Evolutionary conservation across 2,888 invertebrate species (phyloP).

Genomic region (Drosophila mimetica): DNA sequence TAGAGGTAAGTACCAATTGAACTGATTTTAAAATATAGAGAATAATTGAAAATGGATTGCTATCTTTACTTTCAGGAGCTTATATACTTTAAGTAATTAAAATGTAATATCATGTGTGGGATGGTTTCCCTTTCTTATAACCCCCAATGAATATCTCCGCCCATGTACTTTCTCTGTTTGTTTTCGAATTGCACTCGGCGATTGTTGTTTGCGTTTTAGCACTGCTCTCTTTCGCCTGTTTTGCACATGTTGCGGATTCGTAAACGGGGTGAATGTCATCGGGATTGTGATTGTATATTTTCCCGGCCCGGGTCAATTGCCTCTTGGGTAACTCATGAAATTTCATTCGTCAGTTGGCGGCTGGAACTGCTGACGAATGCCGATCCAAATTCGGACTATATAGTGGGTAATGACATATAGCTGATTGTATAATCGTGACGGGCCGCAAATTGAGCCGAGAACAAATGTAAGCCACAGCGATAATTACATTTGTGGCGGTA

Average conservation of each 20-base stretch:
- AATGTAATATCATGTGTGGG: too few relatives aligned
- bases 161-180: conserved; percentile 23
- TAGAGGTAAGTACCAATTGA: too few relatives aligned
- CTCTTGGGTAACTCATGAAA: conserved; percentile 64
- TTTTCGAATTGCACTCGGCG: conserved; percentile 40
- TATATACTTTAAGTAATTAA: too few relatives aligned
- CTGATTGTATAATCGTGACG: conserved; percentile 74
- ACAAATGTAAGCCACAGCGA: conserved; percentile 35
- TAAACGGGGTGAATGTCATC: conserved; percentile 83
- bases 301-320: conserved; percentile 73
- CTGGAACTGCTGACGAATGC: conserved; percentile 71
- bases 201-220: conserved; percentile 7
- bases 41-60: too few relatives aligned
- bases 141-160: not conserved
- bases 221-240: conserved; percentile 13
- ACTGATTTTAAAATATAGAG: not conserved
- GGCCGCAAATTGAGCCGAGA: conserved; percentile 39
- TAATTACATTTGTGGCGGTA: conserved; percentile 25
- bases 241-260: conserved; percentile 67
- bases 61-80: too few relatives aligned
- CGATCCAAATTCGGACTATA: conserved; percentile 35
- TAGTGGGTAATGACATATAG: conserved; percentile 22
- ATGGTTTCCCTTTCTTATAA: not conserved
- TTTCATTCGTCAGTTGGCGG: conserved; percentile 56
- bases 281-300: conserved; percentile 71